A percentile compares a stretch with the other conserved stretches of the same genome.
Conservation (phyloP, 2,888 invertebrate species). For the Melipona beecheii region DNA sequence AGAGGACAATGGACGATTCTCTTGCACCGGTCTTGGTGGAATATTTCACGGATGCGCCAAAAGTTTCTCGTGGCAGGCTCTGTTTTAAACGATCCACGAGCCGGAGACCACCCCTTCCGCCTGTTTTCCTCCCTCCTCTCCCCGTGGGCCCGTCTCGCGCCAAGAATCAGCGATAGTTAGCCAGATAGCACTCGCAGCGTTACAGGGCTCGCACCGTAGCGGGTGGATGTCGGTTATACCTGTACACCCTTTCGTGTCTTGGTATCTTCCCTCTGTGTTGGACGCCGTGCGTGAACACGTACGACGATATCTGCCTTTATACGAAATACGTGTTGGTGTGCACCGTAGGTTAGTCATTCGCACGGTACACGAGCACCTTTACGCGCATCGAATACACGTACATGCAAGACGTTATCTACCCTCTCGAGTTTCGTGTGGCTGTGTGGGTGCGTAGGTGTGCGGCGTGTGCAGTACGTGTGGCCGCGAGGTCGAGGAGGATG, state of each 20-base stretch:
- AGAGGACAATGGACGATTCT: not conserved
- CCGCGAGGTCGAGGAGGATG: conserved; percentile 63
- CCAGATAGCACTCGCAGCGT: conserved; percentile 67
- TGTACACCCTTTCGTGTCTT: conserved; percentile 16
- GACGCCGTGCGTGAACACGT: conserved; percentile 45
- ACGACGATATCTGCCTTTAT: conserved; percentile 28
- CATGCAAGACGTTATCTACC: conserved; percentile 52
- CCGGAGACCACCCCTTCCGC: conserved; percentile 56
- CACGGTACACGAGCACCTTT: not conserved
- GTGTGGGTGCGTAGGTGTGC: not conserved
- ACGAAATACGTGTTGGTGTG: not conserved
- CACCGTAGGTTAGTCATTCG: conserved; percentile 45
- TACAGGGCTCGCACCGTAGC: conserved; percentile 60
- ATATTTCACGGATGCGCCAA: conserved; percentile 43
- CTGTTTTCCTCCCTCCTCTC: conserved; percentile 38
- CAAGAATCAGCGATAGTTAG: conserved; percentile 71
- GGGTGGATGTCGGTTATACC: conserved; percentile 64
- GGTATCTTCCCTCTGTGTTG: conserved; percentile 10
- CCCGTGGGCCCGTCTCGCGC: conserved; percentile 63
- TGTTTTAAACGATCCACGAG: conserved; percentile 55
- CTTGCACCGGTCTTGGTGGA: not conserved
- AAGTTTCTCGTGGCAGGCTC: conserved; percentile 19
- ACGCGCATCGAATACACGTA: conserved; percentile 1
- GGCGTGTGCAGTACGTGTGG: conserved; percentile 30
- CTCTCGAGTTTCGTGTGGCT: not conserved